Evolutionary conservation across 2,113 vertebrate genomes (phyloP), one percentile per base, ranked within the genome.

Genomic region (Ctenodactylus gundi): DNA sequence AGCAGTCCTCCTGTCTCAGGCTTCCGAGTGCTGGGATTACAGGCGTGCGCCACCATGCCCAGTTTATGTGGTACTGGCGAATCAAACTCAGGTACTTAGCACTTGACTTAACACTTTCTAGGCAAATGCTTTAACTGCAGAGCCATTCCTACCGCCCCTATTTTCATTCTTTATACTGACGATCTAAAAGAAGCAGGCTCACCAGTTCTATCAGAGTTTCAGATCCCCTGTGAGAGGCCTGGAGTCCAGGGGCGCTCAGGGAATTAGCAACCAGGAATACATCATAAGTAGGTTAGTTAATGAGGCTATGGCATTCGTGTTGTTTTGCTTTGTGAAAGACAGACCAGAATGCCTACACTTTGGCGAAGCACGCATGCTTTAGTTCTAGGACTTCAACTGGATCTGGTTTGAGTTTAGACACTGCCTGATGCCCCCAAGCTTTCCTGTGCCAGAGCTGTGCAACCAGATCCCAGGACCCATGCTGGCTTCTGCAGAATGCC

Each of bases 231-330:
- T 95, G 77, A 90, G 88, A 96, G 84, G 2, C 87, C 77, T 91
- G 41, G 60, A 94, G 93, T 96, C 53, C 51, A 89, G 80, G 95
- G n/a, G 58, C 72, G 91, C 87, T 55, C 80, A 68, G 87, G 88
- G 92, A 91, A 82, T 97, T 96, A 95, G 39, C 73, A 91, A 93
- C 57, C 85, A 78, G 87, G 94, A 96, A 96, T 95, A 95, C 65
- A 92, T 85, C 95, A 89, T 88, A 96, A 97, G 95, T 97, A 91
- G 94, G 96, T 94, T 97, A 97, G 89, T 93, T 94, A 97, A 96
- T 88, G 90, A 96, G 93, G 93, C 92, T 94, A 93, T 85, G 44
- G 68, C 76, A 75, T 95, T 95, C 87, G 55, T 88, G 60, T 92
- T 93, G 58, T 94, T 94, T 95, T 53, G 53, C n/a, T 44, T 93